These are phyloP conservation scores for Ptiloglossa arizonensis DNA, from an alignment of 1,140 invertebrate species.

Conservation along the genomic window DNA sequence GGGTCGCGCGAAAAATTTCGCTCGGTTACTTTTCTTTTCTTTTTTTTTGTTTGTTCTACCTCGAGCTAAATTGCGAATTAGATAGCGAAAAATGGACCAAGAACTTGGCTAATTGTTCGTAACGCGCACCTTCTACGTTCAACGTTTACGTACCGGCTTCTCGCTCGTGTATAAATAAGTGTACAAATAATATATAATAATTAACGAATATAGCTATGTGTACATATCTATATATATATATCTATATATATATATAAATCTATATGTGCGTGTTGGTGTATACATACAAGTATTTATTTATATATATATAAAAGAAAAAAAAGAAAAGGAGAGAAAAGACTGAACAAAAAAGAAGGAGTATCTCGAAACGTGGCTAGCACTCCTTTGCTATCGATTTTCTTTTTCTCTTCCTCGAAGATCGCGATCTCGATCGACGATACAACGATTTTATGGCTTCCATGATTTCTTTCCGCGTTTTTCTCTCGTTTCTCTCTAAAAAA, in stretches of 20 bases:
- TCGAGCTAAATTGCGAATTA: slow-evolving; percentile 51
- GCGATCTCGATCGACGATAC: neutral
- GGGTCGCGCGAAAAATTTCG: neutral
- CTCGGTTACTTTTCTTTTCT: neutral
- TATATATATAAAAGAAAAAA: slow-evolving; percentile 45
- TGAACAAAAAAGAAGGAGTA: slow-evolving; percentile 69
- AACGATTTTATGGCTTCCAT: slow-evolving; percentile 52
- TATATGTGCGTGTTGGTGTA: slow-evolving; percentile 50
- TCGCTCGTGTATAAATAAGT: slow-evolving; percentile 53
- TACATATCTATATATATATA: slow-evolving; percentile 43
- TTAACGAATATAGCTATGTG: slow-evolving; percentile 56
- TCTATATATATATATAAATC: slow-evolving; percentile 44
- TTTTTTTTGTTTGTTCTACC: neutral
- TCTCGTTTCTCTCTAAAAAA: slow-evolving; percentile 73
- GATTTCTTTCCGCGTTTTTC: slow-evolving; percentile 53
- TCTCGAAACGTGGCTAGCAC: slow-evolving; percentile 73
- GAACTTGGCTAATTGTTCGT: slow-evolving; percentile 70
- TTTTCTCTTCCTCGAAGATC: slow-evolving; percentile 7
- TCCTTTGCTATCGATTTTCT: slow-evolving; percentile 53
- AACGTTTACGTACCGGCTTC: slow-evolving; percentile 48
- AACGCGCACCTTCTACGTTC: slow-evolving; percentile 67
- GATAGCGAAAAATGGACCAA: slow-evolving; percentile 45
- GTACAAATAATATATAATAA: slow-evolving; percentile 58
- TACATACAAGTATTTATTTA: slow-evolving; percentile 35
- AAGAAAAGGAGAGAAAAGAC: too few relatives aligned